Conservation (phyloP, 2,797 vertebrate genomes). For the Notamacropus eugenii region DNA sequence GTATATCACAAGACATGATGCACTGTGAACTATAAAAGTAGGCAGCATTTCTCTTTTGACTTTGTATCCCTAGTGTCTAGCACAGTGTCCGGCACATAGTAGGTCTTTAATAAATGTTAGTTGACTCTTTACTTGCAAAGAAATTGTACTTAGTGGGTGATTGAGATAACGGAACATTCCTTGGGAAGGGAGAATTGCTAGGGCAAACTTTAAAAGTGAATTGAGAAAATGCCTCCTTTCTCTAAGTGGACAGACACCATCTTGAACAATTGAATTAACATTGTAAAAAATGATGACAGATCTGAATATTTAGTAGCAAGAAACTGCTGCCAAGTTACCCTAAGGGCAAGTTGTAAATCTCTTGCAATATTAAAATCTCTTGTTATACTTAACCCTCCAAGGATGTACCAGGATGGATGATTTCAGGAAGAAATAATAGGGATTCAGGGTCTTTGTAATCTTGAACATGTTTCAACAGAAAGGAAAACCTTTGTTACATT, state of each 20-base stretch:
- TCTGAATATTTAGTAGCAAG: slow-evolving; percentile 36
- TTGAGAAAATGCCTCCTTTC: neutral
- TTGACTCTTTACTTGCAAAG: neutral
- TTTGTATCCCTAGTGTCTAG: neutral
- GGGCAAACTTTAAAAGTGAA: slow-evolving; percentile 13
- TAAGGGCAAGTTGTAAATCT: slow-evolving; percentile 12
- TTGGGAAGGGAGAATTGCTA: slow-evolving; percentile 21
- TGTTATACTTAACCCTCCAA: slow-evolving; percentile 32
- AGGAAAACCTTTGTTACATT: neutral
- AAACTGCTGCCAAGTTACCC: slow-evolving; percentile 9
- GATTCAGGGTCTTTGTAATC: neutral
- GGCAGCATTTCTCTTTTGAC: neutral
- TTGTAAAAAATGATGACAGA: neutral
- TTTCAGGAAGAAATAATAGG: slow-evolving; percentile 23
- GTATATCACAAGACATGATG: neutral
- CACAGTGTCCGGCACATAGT: neutral
- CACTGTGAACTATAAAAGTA: neutral
- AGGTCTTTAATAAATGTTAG: neutral
- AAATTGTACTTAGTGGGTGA: neutral
- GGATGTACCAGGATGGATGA: slow-evolving; percentile 5
- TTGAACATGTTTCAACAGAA: neutral
- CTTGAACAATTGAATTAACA: slow-evolving; percentile 43
- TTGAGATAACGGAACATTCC: slow-evolving; percentile 22
- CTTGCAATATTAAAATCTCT: slow-evolving; percentile 25
- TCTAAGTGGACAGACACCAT: neutral